Percentiles rank a stretch among this genome's conserved stretches.
Conservation (phyloP, 2,797 vertebrate species). For the Mormyrus hasselquistii region DNA sequence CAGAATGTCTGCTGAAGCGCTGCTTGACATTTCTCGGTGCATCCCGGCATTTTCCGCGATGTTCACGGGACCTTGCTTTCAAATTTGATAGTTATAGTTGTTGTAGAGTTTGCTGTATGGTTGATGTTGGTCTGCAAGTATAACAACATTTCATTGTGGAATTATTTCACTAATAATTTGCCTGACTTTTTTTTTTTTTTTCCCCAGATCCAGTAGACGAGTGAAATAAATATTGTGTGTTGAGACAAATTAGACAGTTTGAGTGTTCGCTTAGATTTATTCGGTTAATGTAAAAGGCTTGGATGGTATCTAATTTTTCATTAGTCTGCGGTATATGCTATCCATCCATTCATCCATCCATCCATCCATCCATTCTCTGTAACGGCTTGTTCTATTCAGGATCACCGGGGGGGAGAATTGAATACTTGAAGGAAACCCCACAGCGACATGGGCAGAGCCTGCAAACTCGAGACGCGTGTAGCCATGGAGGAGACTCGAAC, state of each 20-base stretch:
- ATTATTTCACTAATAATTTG: neutral
- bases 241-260: neutral
- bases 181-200: neutral
- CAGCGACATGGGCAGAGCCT: neutral
- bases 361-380: neutral
- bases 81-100: neutral
- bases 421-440: neutral
- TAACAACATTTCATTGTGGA: neutral
- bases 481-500: neutral
- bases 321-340: neutral
- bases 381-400: neutral
- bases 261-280: neutral
- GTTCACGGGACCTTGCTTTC: neutral
- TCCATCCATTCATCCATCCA: neutral
- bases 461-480: neutral
- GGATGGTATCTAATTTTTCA: neutral
- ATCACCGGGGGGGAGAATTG: neutral
- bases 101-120: neutral
- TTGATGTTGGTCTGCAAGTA: neutral
- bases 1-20: conserved; percentile 26
- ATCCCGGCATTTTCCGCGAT: conserved; percentile 30
- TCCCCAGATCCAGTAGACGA: neutral
- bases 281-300: neutral
- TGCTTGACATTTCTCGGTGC: conserved; percentile 31
- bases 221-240: neutral